Evolutionary conservation across 1,140 invertebrate genomes (phyloP).

Genomic region (Atta texana): DNA sequence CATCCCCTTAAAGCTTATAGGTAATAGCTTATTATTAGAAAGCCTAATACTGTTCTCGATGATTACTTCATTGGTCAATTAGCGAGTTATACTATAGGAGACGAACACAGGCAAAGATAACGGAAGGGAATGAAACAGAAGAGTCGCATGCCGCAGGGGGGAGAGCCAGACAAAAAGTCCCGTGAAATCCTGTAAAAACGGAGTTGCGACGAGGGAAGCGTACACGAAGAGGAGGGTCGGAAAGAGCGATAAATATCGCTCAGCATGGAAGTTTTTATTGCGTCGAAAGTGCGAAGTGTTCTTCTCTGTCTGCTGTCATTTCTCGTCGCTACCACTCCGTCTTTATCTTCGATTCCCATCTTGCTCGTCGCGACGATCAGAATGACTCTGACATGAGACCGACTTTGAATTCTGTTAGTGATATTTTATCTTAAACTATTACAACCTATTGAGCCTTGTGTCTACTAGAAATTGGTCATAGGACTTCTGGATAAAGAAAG

Average conservation of each 20-base stretch:
- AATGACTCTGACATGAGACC: slow-evolving; percentile 43
- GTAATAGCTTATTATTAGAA: no score
- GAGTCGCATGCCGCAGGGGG: not conserved
- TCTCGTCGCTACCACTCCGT: slow-evolving; percentile 37
- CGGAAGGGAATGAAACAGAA: slow-evolving; percentile 1
- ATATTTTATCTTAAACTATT: slow-evolving; percentile 1
- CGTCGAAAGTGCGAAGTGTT: slow-evolving; percentile 72
- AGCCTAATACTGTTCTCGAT: not conserved
- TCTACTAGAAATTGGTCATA: no score
- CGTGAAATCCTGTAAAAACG: slow-evolving; percentile 71
- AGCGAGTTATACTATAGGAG: slow-evolving; percentile 54
- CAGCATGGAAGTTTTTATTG: slow-evolving; percentile 75
- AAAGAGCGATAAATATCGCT: slow-evolving; percentile 75
- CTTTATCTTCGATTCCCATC: slow-evolving; percentile 36
- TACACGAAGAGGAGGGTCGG: not conserved
- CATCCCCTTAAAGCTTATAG: no score
- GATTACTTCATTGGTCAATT: not conserved
- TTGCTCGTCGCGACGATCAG: slow-evolving; percentile 45
- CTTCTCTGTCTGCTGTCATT: slow-evolving; percentile 51
- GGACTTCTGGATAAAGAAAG: no score
- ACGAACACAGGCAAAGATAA: not conserved
- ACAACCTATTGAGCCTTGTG: not conserved
- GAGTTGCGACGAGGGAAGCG: slow-evolving; percentile 33
- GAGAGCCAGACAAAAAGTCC: slow-evolving; percentile 64
- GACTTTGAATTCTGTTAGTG: slow-evolving; percentile 66